Evolutionary conservation across 2,888 invertebrate species (phyloP).

Genomic region (Aelia acuminata): DNA sequence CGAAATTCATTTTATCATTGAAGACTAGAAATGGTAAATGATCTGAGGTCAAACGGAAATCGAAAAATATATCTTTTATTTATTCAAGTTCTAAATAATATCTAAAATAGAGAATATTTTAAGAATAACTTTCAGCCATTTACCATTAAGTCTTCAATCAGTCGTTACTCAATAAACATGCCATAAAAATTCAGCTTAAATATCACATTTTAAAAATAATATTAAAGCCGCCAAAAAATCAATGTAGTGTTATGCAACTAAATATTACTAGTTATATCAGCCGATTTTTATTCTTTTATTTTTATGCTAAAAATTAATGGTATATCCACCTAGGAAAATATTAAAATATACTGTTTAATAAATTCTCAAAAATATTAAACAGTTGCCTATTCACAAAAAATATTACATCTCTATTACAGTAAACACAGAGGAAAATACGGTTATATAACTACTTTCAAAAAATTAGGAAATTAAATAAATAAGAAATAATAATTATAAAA

Average conservation of each 20-base stretch:
- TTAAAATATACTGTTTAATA: not conserved
- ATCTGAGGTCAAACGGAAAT: not conserved
- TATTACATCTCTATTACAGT: not conserved
- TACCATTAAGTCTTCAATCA: slow-evolving; percentile 1
- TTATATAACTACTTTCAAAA: not conserved
- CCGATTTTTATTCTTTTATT: not conserved
- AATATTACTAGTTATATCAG: not conserved
- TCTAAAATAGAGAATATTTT: not conserved
- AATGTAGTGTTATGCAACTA: not conserved
- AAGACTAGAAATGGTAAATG: not conserved
- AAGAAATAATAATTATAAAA: not conserved
- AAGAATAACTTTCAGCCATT: not conserved
- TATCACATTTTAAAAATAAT: not conserved
- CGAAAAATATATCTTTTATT: not conserved
- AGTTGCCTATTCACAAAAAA: not conserved
- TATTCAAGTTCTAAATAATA: not conserved
- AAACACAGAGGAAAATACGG: not conserved
- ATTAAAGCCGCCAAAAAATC: not conserved
- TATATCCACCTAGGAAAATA: not conserved
- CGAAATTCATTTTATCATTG: not conserved
- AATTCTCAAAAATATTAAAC: not conserved
- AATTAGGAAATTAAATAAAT: not conserved
- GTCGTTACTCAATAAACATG: not conserved
- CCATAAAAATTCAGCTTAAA: not conserved
- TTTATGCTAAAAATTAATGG: not conserved